Base-by-base conservation (phyloP, 2,113 vertebrate genomes). In the Marmota monax region DNA sequence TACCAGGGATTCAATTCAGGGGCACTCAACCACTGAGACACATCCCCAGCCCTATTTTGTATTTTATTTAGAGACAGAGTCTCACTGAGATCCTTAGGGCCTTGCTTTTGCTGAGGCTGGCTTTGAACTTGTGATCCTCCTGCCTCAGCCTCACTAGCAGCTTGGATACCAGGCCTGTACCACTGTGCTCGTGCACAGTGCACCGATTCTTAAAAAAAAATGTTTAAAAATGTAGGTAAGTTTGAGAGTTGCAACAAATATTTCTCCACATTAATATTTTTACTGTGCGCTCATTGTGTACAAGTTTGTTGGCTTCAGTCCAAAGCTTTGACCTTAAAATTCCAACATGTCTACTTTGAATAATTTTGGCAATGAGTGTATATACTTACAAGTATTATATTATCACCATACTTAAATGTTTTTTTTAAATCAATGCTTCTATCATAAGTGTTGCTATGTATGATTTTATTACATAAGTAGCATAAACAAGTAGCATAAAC, bases 281-380 rank as follows among this genome's bases (percentile, higher is more conserved):
- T 86, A 77, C 77, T 90, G 37, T 72, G 20, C 13, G 89, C 78
- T 94, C 1, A 4, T 45, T 45, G 5, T 16, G 5, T 95, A 9
- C 25, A 48, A 0, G 73, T 27, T 80, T 90, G 51, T 14, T 27
- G 77, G 34, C 23, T 95, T 94, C 91, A 92, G 56, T 82, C 72
- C 87, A 96, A 80, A 13, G 25, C 9, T 84, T 88, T 25, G 56
- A 80, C 67, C 25, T 77, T 78, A 83, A 27, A 63, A 82, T 89
- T 91, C 25, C 48, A 94, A 29, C 32, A 45, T 32, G 32, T 27
- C 18, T 23, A 25, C 29, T 72, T 94, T 22, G 45, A 11, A 39
- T 83, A 34, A 78, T 96, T 93, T 93, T 74, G 22, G 23, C 23
- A 51, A 65, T 45, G 45, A 45, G 45, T 45, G 45, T 45, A 45